Evolutionary conservation across 1,140 invertebrate species (phyloP).

Genomic region (Bombus waltoni): DNA sequence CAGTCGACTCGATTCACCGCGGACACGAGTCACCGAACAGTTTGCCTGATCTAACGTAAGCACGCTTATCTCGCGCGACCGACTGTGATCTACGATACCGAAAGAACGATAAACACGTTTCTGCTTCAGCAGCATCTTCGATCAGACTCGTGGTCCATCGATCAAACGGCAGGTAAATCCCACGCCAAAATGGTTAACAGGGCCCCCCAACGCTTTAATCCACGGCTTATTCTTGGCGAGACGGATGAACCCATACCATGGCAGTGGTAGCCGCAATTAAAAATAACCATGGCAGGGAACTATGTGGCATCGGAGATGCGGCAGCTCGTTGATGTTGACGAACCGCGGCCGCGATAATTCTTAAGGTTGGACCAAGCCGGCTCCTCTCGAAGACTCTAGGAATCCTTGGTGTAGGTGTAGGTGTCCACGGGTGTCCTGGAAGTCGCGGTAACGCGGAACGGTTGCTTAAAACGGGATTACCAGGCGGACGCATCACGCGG

Average conservation of each 20-base stretch:
- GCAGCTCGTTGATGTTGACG: conserved; percentile 20
- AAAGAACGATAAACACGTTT: not conserved
- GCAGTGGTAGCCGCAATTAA: conserved; percentile 30
- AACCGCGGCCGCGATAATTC: too few relatives aligned
- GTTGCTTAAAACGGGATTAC: conserved; percentile 12
- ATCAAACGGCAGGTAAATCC: not conserved
- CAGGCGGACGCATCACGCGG: too few relatives aligned
- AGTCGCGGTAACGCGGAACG: not conserved
- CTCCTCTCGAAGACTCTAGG: not conserved
- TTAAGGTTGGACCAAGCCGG: too few relatives aligned
- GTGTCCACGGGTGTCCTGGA: not conserved
- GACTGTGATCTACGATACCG: not conserved
- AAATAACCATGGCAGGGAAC: conserved; percentile 38
- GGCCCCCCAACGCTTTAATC: not conserved
- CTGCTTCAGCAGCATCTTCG: not conserved
- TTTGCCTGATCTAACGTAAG: not conserved
- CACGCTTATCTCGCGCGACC: not conserved
- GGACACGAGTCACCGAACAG: too few relatives aligned
- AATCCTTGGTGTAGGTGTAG: not conserved
- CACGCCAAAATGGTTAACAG: not conserved
- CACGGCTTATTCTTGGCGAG: conserved; percentile 13
- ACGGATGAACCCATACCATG: conserved; percentile 1
- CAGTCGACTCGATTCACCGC: not conserved
- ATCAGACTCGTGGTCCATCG: not conserved
- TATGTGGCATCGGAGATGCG: conserved; percentile 17